Base-by-base conservation (phyloP, 2,113 vertebrate genomes). In the Ornithorhynchus anatinus region DNA sequence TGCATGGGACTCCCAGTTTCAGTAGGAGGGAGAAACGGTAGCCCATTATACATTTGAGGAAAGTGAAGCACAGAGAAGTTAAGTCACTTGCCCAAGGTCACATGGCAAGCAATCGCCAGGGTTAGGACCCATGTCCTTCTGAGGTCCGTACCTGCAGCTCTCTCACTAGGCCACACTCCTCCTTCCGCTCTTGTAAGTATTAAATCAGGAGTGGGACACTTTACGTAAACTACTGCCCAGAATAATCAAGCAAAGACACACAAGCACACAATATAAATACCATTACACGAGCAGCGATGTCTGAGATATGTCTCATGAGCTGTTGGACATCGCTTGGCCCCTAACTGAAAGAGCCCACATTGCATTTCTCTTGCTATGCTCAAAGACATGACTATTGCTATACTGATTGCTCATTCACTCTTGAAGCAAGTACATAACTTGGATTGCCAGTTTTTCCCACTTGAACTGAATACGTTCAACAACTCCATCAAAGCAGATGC, bases 341-440 rank as follows among this genome's bases (percentile, higher is more conserved):
- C 43, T 72, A 82, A 79, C 25, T 59, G 45, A 84, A 81, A 84
- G 25, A 69, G 39, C 25, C 33, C 40, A 67, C 73, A 29, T 50
- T 17, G 77, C 23, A 67, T 45, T 75, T 61, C 74, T 52, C 35
- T 72, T 1, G 2, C 8, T 60, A 45, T 48, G 61, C 66, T 77
- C 44, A 53, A 32, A 13, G 68, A 47, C 22, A 25, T 38, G 59
- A 51, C 32, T 61, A 9, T 61, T 66, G 67, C 40, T 52, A 3
- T 11, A 11, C 19, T 27, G 63, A 61, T 67, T 48, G 27, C 33
- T 56, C 65, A 38, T 58, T 47, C 8, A 33, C 17, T 71, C 52
- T 42, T 40, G 20, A 80, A 77, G 77, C 25, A 5, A 12, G 9
- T 56, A 68, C 39, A 10, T 45, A 59, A 60, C 32, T 15, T 78